Evolutionary conservation across 35 echinoderm and acorn worm genomes (phyloP).

Genomic region (Holothuria glaberrima): DNA sequence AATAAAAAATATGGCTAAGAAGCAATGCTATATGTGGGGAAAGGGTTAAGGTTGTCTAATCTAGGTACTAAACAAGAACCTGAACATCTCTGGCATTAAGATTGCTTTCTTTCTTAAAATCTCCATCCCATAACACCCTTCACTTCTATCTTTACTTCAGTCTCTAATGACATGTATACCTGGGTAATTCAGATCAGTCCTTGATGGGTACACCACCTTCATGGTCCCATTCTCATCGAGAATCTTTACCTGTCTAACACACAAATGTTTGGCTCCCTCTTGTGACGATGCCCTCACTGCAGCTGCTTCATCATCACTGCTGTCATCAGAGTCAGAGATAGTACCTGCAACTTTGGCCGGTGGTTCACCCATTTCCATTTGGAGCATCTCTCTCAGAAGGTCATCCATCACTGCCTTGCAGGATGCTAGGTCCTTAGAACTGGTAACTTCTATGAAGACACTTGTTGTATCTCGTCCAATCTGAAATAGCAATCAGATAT

Average conservation of each 20-base stretch:
- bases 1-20: too few species aligned
- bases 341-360: background rate
- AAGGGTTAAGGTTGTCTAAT: too few species aligned
- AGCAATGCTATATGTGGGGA: too few species aligned
- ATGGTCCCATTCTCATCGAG: constrained; percentile 63
- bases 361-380: constrained; percentile 52
- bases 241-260: constrained; percentile 73
- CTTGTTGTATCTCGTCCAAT: constrained; percentile 74
- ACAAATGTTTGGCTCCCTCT: constrained; percentile 41
- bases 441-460: constrained; percentile 90
- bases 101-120: too few species aligned
- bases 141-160: background rate
- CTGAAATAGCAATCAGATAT: constrained; percentile 26
- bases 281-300: background rate
- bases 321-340: background rate
- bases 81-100: too few species aligned
- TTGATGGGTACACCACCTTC: constrained; percentile 81
- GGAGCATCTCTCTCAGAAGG: constrained; percentile 71
- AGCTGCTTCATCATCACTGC: constrained; percentile 1
- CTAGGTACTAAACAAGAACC: too few species aligned
- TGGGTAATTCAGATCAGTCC: constrained; percentile 65
- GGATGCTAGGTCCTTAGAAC: constrained; percentile 70
- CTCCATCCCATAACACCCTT: too few species aligned
- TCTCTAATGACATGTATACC: constrained; percentile 7
- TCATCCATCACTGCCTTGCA: constrained; percentile 91